Conservation (phyloP, 2,797 vertebrate species). For the Mareca penelope region DNA sequence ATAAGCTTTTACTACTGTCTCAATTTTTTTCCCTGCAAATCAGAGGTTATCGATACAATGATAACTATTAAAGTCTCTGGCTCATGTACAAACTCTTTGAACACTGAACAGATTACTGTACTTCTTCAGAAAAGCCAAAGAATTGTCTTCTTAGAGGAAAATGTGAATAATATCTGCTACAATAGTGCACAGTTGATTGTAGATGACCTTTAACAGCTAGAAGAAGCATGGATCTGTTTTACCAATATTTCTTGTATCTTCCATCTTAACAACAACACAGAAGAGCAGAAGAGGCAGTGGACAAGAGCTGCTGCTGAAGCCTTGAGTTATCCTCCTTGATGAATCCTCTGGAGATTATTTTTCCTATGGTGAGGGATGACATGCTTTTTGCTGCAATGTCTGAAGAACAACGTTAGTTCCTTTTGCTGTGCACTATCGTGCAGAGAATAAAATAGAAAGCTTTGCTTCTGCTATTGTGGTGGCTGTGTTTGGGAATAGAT, state of each 20-base stretch:
- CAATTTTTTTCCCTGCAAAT: neutral
- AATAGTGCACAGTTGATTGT: neutral
- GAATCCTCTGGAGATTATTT: neutral
- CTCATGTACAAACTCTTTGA: neutral
- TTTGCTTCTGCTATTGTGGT: neutral
- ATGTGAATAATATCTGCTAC: neutral
- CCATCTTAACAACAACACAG: neutral
- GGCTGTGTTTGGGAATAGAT: neutral
- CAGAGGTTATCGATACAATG: neutral
- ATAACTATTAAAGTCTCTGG: neutral
- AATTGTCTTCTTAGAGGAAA: neutral
- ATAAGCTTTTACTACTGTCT: neutral
- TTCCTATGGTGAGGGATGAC: neutral
- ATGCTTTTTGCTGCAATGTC: fast-evolving
- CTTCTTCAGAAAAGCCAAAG: neutral
- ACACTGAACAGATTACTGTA: neutral
- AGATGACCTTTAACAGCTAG: neutral
- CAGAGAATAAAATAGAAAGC: neutral
- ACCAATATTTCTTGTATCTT: neutral
- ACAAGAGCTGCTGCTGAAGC: neutral
- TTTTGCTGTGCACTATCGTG: neutral
- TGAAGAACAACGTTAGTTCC: neutral
- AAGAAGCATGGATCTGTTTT: neutral
- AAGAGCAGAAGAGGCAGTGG: neutral
- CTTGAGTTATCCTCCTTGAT: neutral